Base-by-base conservation (phyloP, 2,797 vertebrate genomes). In the Pagetopsis macropterus region DNA sequence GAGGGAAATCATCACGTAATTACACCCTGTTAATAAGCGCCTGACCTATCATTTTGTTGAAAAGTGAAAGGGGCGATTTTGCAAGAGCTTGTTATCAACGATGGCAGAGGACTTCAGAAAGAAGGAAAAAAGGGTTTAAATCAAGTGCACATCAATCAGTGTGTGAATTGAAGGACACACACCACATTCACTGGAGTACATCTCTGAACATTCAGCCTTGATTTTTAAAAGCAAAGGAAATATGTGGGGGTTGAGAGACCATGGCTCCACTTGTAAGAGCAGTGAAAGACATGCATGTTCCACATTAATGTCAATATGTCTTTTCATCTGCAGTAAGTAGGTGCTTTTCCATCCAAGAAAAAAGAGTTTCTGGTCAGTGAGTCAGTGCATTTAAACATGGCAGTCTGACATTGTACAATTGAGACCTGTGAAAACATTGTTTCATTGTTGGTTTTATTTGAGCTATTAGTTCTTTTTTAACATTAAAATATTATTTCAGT, bases 1-100 rank as follows among this genome's bases (percentile, higher is more conserved):
- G 84, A 87, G 54, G 70, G 71, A 88, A 89, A 91, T 69, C 81
- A 85, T 88, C 87, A 86, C 72, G 48, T 93, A 93, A 93, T 92
- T 91, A 84, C 78, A 86, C 70, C 83, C 72, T 80, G 88, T 86
- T 88, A 72, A 54, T 88, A 72, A 54, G 70, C 78, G 45, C 74
- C 70, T 74, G 87, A 88, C 90, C 90, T 86, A 73, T 92, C 86
- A 92, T 94, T 91, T 91, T 58, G 72, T 75, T 67, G 75, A 76
- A 76, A 86, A 72, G 85, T 41, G 72, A 84, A 83, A 78, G 75
- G 74, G 40, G 9, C 57, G 33, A 83, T 86, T 86, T 75, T 69
- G 66, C 23, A 19, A 79, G 46, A 63, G 81, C 81, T 80, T 85
- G 84, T 88, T 82, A 82, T 86, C 75, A 76, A 61, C 45, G 49